Conservation (phyloP, 1,140 invertebrate genomes). For the Drosophila tropicalis region DNA sequence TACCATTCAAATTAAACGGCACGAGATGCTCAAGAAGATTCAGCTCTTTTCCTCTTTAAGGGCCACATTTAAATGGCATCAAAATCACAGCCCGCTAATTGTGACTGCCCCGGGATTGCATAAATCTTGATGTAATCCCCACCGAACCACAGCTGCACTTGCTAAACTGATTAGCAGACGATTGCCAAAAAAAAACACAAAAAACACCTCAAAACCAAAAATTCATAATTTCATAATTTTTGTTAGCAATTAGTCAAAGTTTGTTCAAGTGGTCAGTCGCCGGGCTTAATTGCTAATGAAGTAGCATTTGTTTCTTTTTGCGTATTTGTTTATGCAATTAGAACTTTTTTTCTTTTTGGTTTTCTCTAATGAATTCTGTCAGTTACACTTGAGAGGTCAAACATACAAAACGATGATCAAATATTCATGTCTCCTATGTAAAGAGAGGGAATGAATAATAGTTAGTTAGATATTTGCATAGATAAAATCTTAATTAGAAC, state of each 20-base stretch:
- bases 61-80: constrained; percentile 54
- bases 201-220: not conserved
- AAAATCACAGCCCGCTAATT: constrained; percentile 55
- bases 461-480: not conserved
- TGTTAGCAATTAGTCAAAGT: not conserved
- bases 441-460: not conserved
- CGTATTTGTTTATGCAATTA: constrained; percentile 7
- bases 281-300: not conserved
- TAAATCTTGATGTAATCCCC: constrained; percentile 38
- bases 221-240: not conserved
- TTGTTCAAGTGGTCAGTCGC: not conserved
- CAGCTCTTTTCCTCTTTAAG: constrained; percentile 24
- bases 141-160: constrained; percentile 7
- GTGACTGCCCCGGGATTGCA: constrained; percentile 31
- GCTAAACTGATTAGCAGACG: constrained; percentile 8
- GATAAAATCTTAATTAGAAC: not conserved
- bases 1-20: constrained; percentile 52
- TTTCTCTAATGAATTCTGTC: not conserved
- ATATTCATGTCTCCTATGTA: not conserved
- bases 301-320: constrained; percentile 4
- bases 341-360: constrained; percentile 1
- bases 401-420: not conserved
- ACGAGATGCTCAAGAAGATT: constrained; percentile 35
- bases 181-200: constrained; percentile 4
- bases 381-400: not conserved